phyloP scores from a whole-genome alignment of 2,797 vertebrate genomes.

The Gastrophryne carolinensis region DNA sequence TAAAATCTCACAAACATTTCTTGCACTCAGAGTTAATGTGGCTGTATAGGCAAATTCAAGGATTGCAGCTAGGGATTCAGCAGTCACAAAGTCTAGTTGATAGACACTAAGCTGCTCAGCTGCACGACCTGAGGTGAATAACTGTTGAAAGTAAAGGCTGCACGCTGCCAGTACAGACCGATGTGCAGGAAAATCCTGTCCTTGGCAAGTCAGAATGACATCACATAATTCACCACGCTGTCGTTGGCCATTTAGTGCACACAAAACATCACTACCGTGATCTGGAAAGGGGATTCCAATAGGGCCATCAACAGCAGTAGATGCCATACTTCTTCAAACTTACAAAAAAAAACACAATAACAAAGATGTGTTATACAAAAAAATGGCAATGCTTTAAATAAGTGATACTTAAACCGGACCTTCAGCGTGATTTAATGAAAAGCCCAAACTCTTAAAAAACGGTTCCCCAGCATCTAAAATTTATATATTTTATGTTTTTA shows the following conservation, averaged over 20 bases:
- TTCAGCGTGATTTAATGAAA: no score
- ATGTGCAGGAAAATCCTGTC: constrained; percentile 94
- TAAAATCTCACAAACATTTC: constrained; percentile 89
- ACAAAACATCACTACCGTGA: constrained; percentile 94
- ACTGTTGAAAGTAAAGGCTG: constrained; percentile 97
- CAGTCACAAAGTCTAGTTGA: constrained; percentile 90
- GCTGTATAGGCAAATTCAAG: constrained; percentile 98
- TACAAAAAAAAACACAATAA: no score
- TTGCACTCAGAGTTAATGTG: constrained; percentile 91
- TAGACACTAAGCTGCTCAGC: constrained; percentile 95
- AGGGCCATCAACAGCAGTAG: constrained; percentile 84
- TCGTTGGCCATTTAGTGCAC: constrained; percentile 91
- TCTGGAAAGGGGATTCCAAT: constrained; percentile 98
- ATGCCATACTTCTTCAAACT: constrained; percentile 69
- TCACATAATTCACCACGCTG: constrained; percentile 91
- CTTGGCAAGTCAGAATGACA: constrained; percentile 89
- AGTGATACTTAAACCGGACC: no score
- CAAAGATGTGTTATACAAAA: no score
- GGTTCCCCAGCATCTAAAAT: no score
- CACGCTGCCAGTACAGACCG: constrained; percentile 95
- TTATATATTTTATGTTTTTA: no score
- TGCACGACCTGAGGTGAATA: constrained; percentile 92
- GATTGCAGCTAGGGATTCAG: constrained; percentile 88
- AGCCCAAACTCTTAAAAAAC: no score
- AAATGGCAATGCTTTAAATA: no score